These are phyloP conservation scores for Suricata suricatta DNA, from an alignment of 2,113 vertebrate genomes.

Conservation along the genomic window DNA sequence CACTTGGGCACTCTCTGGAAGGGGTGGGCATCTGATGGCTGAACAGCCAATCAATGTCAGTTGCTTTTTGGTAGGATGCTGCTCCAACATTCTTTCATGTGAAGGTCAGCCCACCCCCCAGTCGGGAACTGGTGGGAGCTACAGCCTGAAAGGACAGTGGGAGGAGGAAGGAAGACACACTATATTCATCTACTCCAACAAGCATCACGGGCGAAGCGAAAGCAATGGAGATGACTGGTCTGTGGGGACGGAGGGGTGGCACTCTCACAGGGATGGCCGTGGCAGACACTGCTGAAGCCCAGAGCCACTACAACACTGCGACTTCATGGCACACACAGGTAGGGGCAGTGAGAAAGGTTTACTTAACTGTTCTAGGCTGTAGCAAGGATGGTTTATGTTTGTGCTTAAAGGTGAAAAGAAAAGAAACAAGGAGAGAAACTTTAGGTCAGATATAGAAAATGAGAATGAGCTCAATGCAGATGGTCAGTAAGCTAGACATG, in stretches of 20 bases:
- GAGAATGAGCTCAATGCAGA: conserved; percentile 94
- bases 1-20: conserved; percentile 9
- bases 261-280: conserved; percentile 85
- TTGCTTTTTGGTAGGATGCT: conserved; percentile 66
- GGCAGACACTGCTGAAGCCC: conserved; percentile 88
- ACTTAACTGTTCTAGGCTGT: conserved; percentile 99
- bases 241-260: conserved; percentile 78
- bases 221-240: conserved; percentile 85
- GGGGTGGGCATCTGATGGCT: neutral
- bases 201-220: conserved; percentile 82
- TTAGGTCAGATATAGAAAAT: conserved; percentile 97
- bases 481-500: conserved; percentile 92
- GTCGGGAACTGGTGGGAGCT: conserved; percentile 25
- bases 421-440: conserved; percentile 97
- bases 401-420: conserved; percentile 98
- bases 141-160: conserved; percentile 50
- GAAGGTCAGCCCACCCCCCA: conserved; percentile 55
- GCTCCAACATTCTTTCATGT: conserved; percentile 56
- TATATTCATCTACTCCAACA: conserved; percentile 85
- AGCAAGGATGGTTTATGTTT: conserved; percentile 99
- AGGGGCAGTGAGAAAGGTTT: conserved; percentile 89
- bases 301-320: conserved; percentile 88
- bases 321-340: conserved; percentile 87
- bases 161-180: conserved; percentile 69
- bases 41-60: conserved; percentile 45